Percentiles rank a stretch among this genome's conserved stretches.
phyloP scores from a whole-genome alignment of 2,888 invertebrate genomes.

The Ceraclea dissimilis region DNA sequence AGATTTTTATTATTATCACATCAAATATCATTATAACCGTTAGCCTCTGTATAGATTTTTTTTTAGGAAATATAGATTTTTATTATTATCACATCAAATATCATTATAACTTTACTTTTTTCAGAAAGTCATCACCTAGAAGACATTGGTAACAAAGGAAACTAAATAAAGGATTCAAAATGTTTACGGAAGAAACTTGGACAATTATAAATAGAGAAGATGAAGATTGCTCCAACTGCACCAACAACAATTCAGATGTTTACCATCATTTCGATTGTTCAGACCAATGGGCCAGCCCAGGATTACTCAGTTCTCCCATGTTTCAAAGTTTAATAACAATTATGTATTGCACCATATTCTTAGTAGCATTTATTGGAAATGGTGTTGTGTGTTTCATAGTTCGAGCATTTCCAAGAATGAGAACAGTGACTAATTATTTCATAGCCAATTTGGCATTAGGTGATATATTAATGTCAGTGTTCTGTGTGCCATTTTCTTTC shows the following conservation, averaged over 20 bases:
- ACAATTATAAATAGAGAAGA: not conserved
- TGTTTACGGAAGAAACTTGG: slow-evolving; percentile 6
- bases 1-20: too few species aligned
- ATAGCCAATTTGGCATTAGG: slow-evolving; percentile 84
- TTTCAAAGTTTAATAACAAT: slow-evolving; percentile 61
- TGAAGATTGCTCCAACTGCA: slow-evolving; percentile 3
- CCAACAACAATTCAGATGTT: not conserved
- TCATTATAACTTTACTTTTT: too few species aligned
- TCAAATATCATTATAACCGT: too few species aligned
- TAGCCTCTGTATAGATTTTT: too few species aligned
- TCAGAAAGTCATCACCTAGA: too few species aligned
- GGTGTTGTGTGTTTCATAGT: slow-evolving; percentile 83
- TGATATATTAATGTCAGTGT: slow-evolving; percentile 81
- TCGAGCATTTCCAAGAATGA: slow-evolving; percentile 74
- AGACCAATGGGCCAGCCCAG: slow-evolving; percentile 18
- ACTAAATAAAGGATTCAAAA: not conserved
- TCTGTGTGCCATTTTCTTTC: slow-evolving; percentile 88
- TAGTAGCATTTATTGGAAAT: slow-evolving; percentile 65
- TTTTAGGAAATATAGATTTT: too few species aligned
- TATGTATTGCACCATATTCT: slow-evolving; percentile 64
- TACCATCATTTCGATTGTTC: slow-evolving; percentile 14
- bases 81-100: too few species aligned
- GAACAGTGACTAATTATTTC: slow-evolving; percentile 88
- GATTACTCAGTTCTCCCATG: slow-evolving; percentile 34
- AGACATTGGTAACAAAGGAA: not conserved